Evolutionary conservation across 2,888 invertebrate species (phyloP), one percentile per base, ranked within the genome.

Genomic region (Caenorhabditis imperialis): DNA sequence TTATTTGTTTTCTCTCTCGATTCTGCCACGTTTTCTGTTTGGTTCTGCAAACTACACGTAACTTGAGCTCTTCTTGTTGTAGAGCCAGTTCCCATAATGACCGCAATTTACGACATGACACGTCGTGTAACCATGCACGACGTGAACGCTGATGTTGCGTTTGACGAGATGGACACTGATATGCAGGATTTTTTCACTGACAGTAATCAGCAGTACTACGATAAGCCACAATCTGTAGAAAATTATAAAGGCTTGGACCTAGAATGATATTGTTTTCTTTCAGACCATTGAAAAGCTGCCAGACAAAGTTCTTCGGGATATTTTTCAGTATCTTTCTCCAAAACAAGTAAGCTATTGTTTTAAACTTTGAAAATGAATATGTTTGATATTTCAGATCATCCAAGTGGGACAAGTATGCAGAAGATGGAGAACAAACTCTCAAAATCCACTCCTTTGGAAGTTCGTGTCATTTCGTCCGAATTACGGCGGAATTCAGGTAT

Each of bases 401-500:
- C 78, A 75, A 53, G 81, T 78, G 3, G 96, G 98, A 0, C 92
- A 93, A 77, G 94, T 98, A 2, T 97, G 97, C 90, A 94, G 94
- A 88, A 93, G 95, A 89, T 99, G 99, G 99, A 92, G 97, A 12
- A 91, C 93, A 89, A 92, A 98, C 16, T 96, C 97, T 0, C 96
- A 97, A 90, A 95, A 97, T 89, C 95, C 96, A 8, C 92, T 92
- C 23, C 91, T 99, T 1, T 99, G 99, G 99, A 93, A 93, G 82
- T 93, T 94, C 88, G 97, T 99, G 33, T 98, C 97, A 2, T 91
- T 99, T 45, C 92, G 99, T 37, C 97, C 98, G 8, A 98, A 97
- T 90, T 93, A 96, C 84, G 97, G 96, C 18, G 98, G 98, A 25
- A 91, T 96, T 42, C 94, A 95, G 89, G 94, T 96, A 42, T 14